Base-by-base conservation (phyloP, 2,888 invertebrate species). In the Drosophila antonietae region DNA sequence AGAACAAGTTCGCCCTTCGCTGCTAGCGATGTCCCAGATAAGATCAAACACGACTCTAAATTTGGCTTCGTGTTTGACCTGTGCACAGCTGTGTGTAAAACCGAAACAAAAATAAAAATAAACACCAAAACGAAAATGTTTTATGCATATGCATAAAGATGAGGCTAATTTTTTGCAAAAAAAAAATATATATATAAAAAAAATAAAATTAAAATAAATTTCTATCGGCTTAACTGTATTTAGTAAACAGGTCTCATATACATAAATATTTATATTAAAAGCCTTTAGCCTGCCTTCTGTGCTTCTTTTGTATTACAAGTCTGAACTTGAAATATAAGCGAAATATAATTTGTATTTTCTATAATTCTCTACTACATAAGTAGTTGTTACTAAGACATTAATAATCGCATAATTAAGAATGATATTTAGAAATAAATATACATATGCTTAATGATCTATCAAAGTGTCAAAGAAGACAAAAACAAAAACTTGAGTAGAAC, bases 401-500 rank as follows among this genome's bases (percentile, higher is more conserved):
- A 52, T 51, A 43, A 46, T 46, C 62, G 64, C 49, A 55, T 46
- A 49, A 74, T 51, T 33, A 14, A 51, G 67, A 57, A 37, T 12
- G 10, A 31, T 57, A 41, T 39, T 47, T 46, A n/a, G 15, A 39
- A 44, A 57, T 56, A 53, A 23, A 18, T 23, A 20, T 44, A 46
- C 44, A 10, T 39, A 53, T 58, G n/a, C 37, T 62, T 75, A 73
- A 69, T 58, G 73, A 88, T 82, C 57, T 31, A 41, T 47, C 39
- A 35, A 57, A 60, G 46, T 67, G 41, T 49, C 55, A 56, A 59
- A 15, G 61, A 51, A 77, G 23, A 68, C 57, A 31, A 49, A 69
- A 64, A 65, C 62, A 43, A 43, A 70, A 67, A 66, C 61, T 41
- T 66, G 33, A 73, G 76, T 87, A 83, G 83, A 83, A 83, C 70